phyloP scores from a whole-genome alignment of 2,797 vertebrate species.

The Orientallactaga sibirica region DNA sequence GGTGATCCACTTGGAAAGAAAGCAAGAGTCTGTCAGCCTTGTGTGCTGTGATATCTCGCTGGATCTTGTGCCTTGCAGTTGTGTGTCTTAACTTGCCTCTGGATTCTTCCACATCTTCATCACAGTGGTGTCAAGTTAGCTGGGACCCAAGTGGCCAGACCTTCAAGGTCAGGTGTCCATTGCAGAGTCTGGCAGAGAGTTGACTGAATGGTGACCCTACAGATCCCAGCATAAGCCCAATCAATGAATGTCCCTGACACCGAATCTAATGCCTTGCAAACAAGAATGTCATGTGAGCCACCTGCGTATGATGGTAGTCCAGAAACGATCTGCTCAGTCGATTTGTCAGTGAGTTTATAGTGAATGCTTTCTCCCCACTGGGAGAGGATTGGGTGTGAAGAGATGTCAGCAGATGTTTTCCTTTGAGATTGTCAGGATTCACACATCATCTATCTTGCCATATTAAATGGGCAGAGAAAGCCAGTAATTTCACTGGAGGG shows the following conservation, averaged over 20 bases:
- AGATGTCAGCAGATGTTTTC: conserved; percentile 77
- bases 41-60: background rate
- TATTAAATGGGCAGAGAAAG: background rate
- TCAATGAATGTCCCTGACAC: conserved; percentile 69
- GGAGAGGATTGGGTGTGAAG: conserved; percentile 70
- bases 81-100: background rate
- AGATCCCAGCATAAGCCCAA: conserved; percentile 67
- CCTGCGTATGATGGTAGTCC: conserved; percentile 33
- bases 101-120: background rate
- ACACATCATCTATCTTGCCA: conserved; percentile 35
- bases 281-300: conserved; percentile 39
- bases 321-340: conserved; percentile 68
- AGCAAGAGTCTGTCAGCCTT: background rate
- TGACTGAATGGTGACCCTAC: background rate
- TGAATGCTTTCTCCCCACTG: background rate
- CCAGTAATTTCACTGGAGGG: background rate
- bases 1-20: background rate
- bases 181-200: background rate
- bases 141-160: background rate
- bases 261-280: conserved; percentile 72
- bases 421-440: conserved; percentile 76
- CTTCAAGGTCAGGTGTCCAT: background rate
- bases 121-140: background rate
- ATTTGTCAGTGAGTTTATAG: conserved; percentile 53
- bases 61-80: background rate